A percentile compares a stretch with the other conserved stretches of the same genome.
phyloP scores from a whole-genome alignment of 2,797 vertebrate species.

The Pipistrellus pygmaeus region DNA sequence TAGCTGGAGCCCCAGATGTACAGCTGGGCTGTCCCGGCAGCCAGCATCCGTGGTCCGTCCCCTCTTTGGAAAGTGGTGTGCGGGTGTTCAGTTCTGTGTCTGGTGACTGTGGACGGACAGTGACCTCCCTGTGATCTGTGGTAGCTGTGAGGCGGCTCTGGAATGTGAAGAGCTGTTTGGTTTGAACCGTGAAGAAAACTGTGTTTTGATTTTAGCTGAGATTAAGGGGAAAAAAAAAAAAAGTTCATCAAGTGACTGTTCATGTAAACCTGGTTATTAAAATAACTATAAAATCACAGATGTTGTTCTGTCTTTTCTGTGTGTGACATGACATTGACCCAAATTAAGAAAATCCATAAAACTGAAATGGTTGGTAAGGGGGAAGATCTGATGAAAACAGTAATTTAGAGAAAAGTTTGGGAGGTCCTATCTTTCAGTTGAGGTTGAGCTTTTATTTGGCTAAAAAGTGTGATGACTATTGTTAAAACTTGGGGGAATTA shows the following conservation, averaged over 20 bases:
- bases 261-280: constrained; percentile 84
- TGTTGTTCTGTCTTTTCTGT: not conserved
- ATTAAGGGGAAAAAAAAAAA: constrained; percentile 61
- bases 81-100: constrained; percentile 81
- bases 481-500: not conserved
- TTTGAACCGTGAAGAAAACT: constrained; percentile 82
- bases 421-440: not conserved
- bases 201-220: constrained; percentile 83
- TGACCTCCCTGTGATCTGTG: constrained; percentile 79
- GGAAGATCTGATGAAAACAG: not conserved
- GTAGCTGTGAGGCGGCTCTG: constrained; percentile 76
- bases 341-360: not conserved
- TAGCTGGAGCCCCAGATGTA: constrained; percentile 40
- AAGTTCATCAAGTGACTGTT: constrained; percentile 81
- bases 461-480: not conserved
- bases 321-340: not conserved
- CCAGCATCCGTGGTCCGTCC: constrained; percentile 52
- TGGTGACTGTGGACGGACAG: constrained; percentile 77
- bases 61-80: constrained; percentile 74
- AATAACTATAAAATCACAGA: constrained; percentile 72
- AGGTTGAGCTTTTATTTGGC: not conserved
- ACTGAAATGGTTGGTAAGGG: not conserved
- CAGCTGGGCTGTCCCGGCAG: constrained; percentile 15
- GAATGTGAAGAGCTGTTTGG: constrained; percentile 74
- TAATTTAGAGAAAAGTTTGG: not conserved